phyloP scores from a whole-genome alignment of 1,140 invertebrate species.

The Dreissena rostriformis region DNA sequence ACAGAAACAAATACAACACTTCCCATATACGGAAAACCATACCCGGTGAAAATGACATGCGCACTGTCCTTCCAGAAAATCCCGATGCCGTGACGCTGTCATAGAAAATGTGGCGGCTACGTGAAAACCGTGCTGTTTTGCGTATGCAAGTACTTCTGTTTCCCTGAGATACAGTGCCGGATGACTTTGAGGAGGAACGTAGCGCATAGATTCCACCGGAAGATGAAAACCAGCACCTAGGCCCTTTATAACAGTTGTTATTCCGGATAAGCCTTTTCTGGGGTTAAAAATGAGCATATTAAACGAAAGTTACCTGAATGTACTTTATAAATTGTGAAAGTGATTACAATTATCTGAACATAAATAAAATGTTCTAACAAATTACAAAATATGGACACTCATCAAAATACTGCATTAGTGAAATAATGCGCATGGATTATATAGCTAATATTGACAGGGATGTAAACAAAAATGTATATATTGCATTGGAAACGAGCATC shows the following conservation, averaged over 20 bases:
- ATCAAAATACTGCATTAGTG: not conserved
- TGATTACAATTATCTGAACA: not conserved
- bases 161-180: conserved; percentile 79
- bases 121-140: conserved; percentile 77
- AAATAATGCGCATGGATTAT: not conserved
- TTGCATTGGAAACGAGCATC: too few relatives aligned
- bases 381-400: not conserved
- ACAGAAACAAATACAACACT: too few relatives aligned
- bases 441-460: too few relatives aligned
- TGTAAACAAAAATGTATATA: too few relatives aligned
- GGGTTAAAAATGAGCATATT: not conserved
- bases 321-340: too few relatives aligned
- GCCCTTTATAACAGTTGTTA: conserved; percentile 81
- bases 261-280: conserved; percentile 80
- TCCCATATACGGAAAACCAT: conserved; percentile 22
- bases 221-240: conserved; percentile 83
- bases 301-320: too few relatives aligned
- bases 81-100: conserved; percentile 82
- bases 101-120: conserved; percentile 83
- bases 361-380: not conserved
- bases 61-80: conserved; percentile 84
- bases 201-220: conserved; percentile 81
- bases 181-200: conserved; percentile 80
- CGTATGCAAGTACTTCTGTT: conserved; percentile 77
- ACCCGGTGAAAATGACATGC: conserved; percentile 84